Base-by-base conservation (phyloP, 2,113 vertebrate species). In the Calyptommatus sinebrachiatus region DNA sequence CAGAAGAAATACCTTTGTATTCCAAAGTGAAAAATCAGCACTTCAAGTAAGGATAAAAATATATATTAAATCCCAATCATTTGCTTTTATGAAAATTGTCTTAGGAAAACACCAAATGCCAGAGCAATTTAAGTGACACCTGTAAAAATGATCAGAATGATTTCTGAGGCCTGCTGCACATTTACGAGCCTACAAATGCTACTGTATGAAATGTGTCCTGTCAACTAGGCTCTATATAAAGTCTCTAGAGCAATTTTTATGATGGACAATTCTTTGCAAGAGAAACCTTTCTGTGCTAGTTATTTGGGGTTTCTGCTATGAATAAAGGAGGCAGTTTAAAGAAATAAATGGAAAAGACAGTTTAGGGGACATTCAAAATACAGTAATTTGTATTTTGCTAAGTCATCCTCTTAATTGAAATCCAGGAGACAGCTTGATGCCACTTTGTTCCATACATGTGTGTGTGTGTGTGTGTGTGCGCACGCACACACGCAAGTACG, bases 321-420 rank as follows among this genome's bases (percentile, higher is more conserved):
- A 62, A 73, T 74, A 82, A 61, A 84, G 69, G 73, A 77, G 78
- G 0, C 24, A 3, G 0, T 5, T 73, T 80, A 81, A 85, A 84
- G 1, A 62, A 76, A 71, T 82, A 81, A 79, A 63, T 8, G 2
- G 50, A 82, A 87, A 79, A 28, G 0, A 70, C 21, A 65, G 8
- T 5, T 79, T 69, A 46, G 26, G 22, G 41, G 73, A 81, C 62
- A 26, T 18, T 83, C 9, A 28, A 80, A 86, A 26, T 2, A 29
- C 12, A 1, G 71, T 84, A 77, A 18, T 61, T 76, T 70, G 31
- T 35, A 82, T 87, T 79, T 74, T 46, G 74, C 46, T 86, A 83
- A 8, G 68, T 74, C 86, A 76, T 31, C 46, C 9, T 76, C 79
- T 48, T 70, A 76, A 29, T 62, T 77, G 72, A 45, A 68, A 61